A percentile compares a stretch with the other conserved stretches of the same genome.
These are phyloP conservation scores for Dolichoris vasculosae DNA, from an alignment of 1,140 invertebrate species.

Conservation along the genomic window DNA sequence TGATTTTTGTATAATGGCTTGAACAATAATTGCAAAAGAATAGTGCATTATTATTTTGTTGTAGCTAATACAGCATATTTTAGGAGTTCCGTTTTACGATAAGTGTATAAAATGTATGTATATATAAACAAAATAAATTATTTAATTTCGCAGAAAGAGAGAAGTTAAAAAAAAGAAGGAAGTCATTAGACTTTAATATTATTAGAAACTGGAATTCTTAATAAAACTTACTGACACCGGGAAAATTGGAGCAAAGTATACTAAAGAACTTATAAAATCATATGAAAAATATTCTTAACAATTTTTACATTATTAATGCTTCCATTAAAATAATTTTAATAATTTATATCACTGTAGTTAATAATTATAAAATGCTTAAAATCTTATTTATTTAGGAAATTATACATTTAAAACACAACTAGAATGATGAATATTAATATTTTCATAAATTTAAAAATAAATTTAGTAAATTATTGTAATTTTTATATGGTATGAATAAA, in stretches of 20 bases:
- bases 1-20: not conserved
- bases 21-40: not conserved
- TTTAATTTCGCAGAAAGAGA: not conserved
- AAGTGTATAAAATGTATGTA: not conserved
- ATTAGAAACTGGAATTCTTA: conserved; percentile 24
- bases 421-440: no score
- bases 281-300: not conserved
- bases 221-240: not conserved
- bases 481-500: not conserved
- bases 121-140: not conserved
- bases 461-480: not conserved
- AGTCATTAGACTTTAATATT: conserved; percentile 13
- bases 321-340: no score
- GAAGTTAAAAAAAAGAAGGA: conserved; percentile 31
- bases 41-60: not conserved
- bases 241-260: conserved; percentile 5
- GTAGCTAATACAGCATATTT: not conserved
- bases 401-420: no score
- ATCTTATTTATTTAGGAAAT: no score
- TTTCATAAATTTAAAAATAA: not conserved
- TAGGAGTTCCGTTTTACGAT: not conserved
- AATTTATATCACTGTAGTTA: no score
- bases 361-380: no score
- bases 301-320: not conserved
- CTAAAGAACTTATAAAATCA: not conserved